Conservation (phyloP, 2,113 vertebrate genomes). For the Chiloscyllium plagiosum region DNA sequence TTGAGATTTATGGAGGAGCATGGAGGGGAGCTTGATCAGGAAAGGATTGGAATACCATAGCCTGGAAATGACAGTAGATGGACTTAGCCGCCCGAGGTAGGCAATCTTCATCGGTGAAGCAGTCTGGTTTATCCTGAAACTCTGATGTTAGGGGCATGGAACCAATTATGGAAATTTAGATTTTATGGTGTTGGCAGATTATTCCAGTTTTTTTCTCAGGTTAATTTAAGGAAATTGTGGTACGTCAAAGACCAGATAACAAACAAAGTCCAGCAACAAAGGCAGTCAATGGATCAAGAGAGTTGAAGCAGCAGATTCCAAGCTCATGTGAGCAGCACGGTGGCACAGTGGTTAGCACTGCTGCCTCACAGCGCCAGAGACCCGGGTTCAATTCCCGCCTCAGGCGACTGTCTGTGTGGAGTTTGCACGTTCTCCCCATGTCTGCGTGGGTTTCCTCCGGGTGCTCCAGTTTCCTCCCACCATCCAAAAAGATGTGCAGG, state of each 20-base stretch:
- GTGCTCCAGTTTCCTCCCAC: too few species aligned
- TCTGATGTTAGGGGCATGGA: not conserved
- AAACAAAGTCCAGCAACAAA: not conserved
- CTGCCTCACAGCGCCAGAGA: too few species aligned
- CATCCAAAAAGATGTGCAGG: too few species aligned
- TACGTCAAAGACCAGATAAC: not conserved
- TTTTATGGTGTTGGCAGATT: not conserved
- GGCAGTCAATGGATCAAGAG: not conserved
- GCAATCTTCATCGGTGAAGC: not conserved
- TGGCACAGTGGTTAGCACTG: too few species aligned
- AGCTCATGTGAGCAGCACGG: too few species aligned
- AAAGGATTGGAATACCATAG: not conserved
- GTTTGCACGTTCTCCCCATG: too few species aligned
- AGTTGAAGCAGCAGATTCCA: not conserved
- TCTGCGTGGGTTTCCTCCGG: too few species aligned
- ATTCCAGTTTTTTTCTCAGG: not conserved
- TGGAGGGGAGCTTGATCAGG: not conserved
- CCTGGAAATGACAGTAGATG: not conserved
- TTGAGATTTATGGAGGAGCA: not conserved
- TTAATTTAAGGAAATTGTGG: not conserved
- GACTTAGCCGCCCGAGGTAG: not conserved
- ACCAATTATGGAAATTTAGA: not conserved
- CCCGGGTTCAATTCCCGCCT: too few species aligned
- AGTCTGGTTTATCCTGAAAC: not conserved
- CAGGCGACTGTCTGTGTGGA: too few species aligned